Evolutionary conservation across 2,888 invertebrate species (phyloP), one percentile per base, ranked within the genome.

Genomic region (Nymphalis polychloros): DNA sequence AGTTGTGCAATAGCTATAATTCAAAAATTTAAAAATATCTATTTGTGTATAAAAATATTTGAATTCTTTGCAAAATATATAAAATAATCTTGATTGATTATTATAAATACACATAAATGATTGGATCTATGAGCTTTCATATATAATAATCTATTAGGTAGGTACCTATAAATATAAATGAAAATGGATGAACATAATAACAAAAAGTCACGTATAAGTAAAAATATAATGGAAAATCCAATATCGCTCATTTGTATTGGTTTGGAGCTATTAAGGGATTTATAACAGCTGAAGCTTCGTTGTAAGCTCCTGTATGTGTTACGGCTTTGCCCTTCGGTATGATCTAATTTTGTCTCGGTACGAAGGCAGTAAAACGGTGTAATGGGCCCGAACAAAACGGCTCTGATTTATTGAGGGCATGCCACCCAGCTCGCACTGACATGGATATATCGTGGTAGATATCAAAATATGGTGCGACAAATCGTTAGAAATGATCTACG

Each of bases 341-440:
- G 87, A 88, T 89, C 88, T 89, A 89, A 89, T 89, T 89, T 88
- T 84, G 88, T 89, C 84, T 86, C 87, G 85, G 87, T 86, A 87
- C 84, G 84, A 87, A 87, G 86, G 88, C 86, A 87, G 89, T 89
- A 89, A 89, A 89, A 86, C 85, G 86, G 76, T 80, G 89, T 89
- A 89, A 90, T 89, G 87, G 88, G 82, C 83, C 85, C 81, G 87
- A 88, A 88, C 87, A 88, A 88, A 88, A 89, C 84, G 87, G 83
- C 84, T 82, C 70, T 80, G 79, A 81, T 80, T 79, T 80, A 81
- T 79, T 73, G 67, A 72, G 63, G 71, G 60, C 75, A 76, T 66
- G 77, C 78, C 79, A 78, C 78, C 77, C 78, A 78, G 74, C 73
- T 76, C 73, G 77, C 72, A 81, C 87, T 83, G 84, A 85, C 86